These are phyloP conservation scores for Grapholita molesta DNA, from an alignment of 1,140 invertebrate species.

Conservation along the genomic window DNA sequence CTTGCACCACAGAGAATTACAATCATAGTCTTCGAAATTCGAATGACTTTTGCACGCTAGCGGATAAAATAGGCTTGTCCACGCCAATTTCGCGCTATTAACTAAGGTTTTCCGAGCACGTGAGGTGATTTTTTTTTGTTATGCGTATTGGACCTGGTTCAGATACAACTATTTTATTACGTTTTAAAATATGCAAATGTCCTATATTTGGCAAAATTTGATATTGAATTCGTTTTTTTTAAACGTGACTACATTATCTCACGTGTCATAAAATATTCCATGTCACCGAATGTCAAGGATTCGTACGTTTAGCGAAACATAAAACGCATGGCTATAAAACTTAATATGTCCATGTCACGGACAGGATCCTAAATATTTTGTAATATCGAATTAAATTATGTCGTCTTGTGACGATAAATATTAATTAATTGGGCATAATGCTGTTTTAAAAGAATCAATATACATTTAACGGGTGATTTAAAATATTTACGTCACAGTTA, in stretches of 20 bases:
- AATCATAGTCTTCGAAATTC: no score
- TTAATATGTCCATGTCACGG: conserved; percentile 4
- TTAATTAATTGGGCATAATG: conserved; percentile 11
- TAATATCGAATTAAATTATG: conserved; percentile 10
- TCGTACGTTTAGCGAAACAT: conserved; percentile 1
- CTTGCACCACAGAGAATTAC: no score
- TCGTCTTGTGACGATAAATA: conserved; percentile 4
- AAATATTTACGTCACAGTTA: no score
- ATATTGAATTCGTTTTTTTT: not conserved
- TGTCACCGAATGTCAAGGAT: conserved; percentile 16
- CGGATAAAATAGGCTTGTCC: no score
- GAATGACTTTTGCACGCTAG: no score
- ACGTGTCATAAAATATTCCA: conserved; percentile 7
- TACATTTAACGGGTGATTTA: not conserved
- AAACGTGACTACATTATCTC: not conserved
- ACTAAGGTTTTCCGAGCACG: no score
- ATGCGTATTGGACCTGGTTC: not conserved
- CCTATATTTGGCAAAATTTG: not conserved
- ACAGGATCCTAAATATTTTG: not conserved
- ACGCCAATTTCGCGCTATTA: no score
- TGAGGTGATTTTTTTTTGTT: no score
- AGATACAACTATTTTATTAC: not conserved
- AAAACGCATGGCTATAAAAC: conserved; percentile 1
- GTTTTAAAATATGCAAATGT: not conserved
- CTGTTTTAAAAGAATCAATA: not conserved